Evolutionary conservation across 2,888 invertebrate species (phyloP).

Genomic region (Chalcosyrphus nemorum): DNA sequence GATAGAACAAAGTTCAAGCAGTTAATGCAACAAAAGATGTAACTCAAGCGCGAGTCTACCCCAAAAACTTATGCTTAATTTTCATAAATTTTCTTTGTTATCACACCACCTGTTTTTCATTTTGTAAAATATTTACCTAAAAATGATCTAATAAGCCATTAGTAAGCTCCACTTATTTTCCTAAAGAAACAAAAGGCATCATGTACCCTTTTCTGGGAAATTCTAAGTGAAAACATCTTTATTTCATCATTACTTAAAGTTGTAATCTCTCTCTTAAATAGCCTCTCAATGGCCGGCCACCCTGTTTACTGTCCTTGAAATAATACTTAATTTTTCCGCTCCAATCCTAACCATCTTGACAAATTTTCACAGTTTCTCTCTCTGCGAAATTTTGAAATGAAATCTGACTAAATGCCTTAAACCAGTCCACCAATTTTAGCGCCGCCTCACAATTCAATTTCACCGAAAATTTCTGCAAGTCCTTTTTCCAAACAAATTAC

Average conservation of each 20-base stretch:
- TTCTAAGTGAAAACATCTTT: no score
- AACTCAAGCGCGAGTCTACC: no score
- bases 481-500: conserved; percentile 27
- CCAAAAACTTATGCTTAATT: no score
- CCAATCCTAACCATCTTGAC: neutral
- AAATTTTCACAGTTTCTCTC: neutral
- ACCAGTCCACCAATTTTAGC: neutral
- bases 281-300: neutral
- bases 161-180: no score
- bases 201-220: neutral
- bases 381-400: no score
- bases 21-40: no score
- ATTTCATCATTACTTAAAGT: neutral
- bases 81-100: no score
- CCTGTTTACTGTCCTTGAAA: neutral
- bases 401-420: neutral
- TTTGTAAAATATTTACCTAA: no score
- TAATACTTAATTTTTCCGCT: neutral
- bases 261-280: neutral
- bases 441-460: neutral
- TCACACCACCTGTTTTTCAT: no score
- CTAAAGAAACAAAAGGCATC: neutral
- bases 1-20: no score
- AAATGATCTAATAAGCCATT: no score
- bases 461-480: neutral